Conservation (phyloP, 37 sponge, comb jelly and placozoan species). For the Spongilla lacustris region DNA sequence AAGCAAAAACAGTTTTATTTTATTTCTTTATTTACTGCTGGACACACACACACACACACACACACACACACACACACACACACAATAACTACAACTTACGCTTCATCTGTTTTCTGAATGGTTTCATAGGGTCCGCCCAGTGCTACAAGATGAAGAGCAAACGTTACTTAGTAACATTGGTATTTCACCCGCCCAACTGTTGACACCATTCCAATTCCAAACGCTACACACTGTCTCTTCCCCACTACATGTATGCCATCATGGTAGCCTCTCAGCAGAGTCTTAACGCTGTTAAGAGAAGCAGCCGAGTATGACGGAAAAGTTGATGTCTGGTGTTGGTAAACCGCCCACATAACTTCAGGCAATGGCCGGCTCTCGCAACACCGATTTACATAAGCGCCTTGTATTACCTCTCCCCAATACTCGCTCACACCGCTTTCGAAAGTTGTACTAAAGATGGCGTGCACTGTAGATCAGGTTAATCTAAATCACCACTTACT, state of each 20-base stretch:
- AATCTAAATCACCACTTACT: conserved; percentile 32
- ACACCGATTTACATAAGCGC: not conserved
- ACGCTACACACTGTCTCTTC: no score
- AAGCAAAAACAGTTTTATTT: no score
- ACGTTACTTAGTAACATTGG: no score
- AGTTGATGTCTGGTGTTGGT: conserved; percentile 6
- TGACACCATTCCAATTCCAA: no score
- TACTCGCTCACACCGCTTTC: not conserved
- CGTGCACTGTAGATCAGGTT: not conserved
- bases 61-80: not conserved
- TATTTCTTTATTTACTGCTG: not conserved
- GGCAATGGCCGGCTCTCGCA: not conserved
- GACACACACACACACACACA: not conserved
- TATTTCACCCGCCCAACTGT: no score
- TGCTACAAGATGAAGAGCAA: conserved; percentile 34
- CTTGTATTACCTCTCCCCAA: not conserved
- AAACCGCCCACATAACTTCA: conserved; percentile 2
- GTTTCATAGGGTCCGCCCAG: conserved; percentile 74
- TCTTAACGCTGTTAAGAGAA: not conserved
- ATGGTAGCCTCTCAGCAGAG: not conserved
- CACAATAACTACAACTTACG: conserved; percentile 20
- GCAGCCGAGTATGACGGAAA: not conserved
- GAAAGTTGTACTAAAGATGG: not conserved
- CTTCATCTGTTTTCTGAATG: conserved; percentile 72
- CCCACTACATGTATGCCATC: not conserved